These are phyloP conservation scores for Drosophila nr. perissopoda DNA, from an alignment of 2,888 invertebrate species.

Conservation along the genomic window DNA sequence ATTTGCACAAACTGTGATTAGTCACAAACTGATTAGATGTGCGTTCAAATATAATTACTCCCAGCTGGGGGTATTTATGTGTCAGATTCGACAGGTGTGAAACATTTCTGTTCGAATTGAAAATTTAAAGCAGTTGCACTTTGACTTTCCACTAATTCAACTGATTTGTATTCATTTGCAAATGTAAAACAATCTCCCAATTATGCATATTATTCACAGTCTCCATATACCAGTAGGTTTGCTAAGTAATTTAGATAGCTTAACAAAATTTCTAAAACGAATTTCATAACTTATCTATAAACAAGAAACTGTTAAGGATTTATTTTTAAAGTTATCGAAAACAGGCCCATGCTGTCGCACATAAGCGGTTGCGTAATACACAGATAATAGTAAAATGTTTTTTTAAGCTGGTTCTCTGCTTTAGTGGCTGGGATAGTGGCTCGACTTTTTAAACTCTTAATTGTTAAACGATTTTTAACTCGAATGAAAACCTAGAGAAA, in stretches of 20 bases:
- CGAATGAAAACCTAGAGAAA: neutral
- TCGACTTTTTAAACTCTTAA: neutral
- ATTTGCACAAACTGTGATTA: slow-evolving; percentile 42
- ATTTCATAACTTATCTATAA: too few relatives aligned
- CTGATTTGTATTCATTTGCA: neutral
- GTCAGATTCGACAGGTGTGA: slow-evolving; percentile 13
- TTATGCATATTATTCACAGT: neutral
- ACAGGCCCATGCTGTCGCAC: neutral
- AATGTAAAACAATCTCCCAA: neutral
- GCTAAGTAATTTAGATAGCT: neutral
- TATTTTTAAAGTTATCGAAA: neutral
- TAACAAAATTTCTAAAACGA: neutral
- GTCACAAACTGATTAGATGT: slow-evolving; percentile 29
- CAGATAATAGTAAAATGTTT: neutral
- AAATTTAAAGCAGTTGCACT: neutral
- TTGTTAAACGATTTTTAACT: neutral
- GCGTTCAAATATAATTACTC: neutral
- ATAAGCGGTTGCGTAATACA: neutral
- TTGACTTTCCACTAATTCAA: neutral
- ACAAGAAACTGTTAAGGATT: neutral
- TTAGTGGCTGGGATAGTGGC: neutral
- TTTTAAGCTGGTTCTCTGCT: too few relatives aligned
- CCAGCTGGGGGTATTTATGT: slow-evolving; percentile 13
- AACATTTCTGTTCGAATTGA: neutral
- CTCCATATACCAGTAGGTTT: neutral